A percentile compares a stretch with the other conserved stretches of the same genome.
These are phyloP conservation scores for Ormyrus pomaceus DNA, from an alignment of 2,888 invertebrate species.

Conservation along the genomic window DNA sequence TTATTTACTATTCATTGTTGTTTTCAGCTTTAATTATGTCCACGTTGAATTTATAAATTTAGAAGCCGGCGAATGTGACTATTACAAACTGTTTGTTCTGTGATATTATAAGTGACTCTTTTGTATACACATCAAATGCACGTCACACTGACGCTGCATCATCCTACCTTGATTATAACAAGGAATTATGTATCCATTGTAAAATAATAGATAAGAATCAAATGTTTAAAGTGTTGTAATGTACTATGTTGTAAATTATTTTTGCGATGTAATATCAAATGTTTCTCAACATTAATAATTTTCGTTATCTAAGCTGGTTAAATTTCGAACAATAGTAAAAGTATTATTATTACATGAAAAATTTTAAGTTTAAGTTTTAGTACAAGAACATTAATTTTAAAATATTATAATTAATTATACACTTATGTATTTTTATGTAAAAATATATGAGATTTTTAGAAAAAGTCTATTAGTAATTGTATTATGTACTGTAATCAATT, in stretches of 20 bases:
- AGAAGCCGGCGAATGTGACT: slow-evolving; percentile 14
- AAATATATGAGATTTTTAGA: slow-evolving; percentile 21
- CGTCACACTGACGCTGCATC: background rate
- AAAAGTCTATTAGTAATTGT: slow-evolving; percentile 8
- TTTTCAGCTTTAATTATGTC: slow-evolving; percentile 61
- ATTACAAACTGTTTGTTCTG: slow-evolving; percentile 62
- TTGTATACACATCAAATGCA: slow-evolving; percentile 27
- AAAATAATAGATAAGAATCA: slow-evolving; percentile 16
- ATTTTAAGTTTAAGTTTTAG: slow-evolving; percentile 21
- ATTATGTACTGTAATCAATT: background rate
- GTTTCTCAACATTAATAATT: slow-evolving; percentile 10
- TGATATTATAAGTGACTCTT: slow-evolving; percentile 62
- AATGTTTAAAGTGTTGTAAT: background rate
- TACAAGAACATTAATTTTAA: slow-evolving; percentile 16
- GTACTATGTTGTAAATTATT: slow-evolving; percentile 15
- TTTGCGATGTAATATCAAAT: slow-evolving; percentile 3
- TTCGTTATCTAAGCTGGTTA: background rate
- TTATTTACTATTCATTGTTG: background rate
- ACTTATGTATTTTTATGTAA: slow-evolving; percentile 15
- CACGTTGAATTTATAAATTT: background rate
- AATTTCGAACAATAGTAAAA: slow-evolving; percentile 26
- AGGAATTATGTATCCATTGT: slow-evolving; percentile 26
- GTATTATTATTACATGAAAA: slow-evolving; percentile 29
- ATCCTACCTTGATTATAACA: slow-evolving; percentile 17
- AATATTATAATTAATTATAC: slow-evolving; percentile 3